Base-by-base conservation (phyloP, 1,140 invertebrate genomes). In the Gryllus bimaculatus region DNA sequence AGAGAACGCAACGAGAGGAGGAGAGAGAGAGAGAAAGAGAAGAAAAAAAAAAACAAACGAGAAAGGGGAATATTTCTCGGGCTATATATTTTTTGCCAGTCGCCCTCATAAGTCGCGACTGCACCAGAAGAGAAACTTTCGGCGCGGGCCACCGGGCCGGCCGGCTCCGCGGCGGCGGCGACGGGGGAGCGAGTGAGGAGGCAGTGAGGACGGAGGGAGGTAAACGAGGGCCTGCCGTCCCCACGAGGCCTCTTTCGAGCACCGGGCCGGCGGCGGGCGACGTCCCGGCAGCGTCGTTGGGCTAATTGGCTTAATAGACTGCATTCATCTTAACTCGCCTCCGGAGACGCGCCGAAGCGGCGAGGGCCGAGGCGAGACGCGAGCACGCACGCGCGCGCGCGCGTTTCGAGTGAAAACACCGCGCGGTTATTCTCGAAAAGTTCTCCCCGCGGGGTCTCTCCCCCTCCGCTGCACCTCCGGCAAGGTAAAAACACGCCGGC, bases 291-390 rank as follows among this genome's bases (percentile, higher is more conserved):
- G 54, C 54, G 10, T 66, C 54, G 54, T 66, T 66, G 54, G 54
- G 10, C 10, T 66, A 66, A 66, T 66, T 66, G 54, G 54, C 54
- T 66, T 66, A 66, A 66, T 66, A 66, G 54, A 66, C 54, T 66
- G 54, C 54, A 66, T 66, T 66, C 54, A 66, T 66, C 54, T 66
- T 66, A 66, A 66, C 54, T 66, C 54, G 54, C 18, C 54, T 66
- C 54, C 54, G 54, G 54, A 66, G 54, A 66, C 10, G 26, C 10
- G 54, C 54, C 18, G 54, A 39, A 1, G 26, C 26, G 26, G 26
- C 26, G 26, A 5, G 26, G 26, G 26, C 1, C 26, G 26, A 39
- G 26, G 26, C 26, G 26, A 39, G 26, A n/a, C n/a, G n/a, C n/a
- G n/a, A n/a, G n/a, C n/a, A 5, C 26, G 26, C 26, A 5, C 26